phyloP scores from a whole-genome alignment of 2,888 invertebrate species.

The Pristionchus arcanus region DNA sequence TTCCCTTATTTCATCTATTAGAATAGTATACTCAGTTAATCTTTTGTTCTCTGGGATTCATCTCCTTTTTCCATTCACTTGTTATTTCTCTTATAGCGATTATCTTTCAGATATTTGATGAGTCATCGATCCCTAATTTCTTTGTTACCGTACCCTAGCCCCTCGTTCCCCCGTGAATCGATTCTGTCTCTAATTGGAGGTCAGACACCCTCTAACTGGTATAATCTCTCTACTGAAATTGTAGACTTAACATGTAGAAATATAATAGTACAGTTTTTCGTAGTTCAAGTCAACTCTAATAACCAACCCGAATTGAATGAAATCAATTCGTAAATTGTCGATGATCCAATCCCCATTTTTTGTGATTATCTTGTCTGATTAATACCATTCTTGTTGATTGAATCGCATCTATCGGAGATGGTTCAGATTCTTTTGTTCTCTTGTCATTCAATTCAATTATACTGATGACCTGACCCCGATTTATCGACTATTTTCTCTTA shows the following conservation, averaged over 20 bases:
- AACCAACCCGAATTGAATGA: constrained; percentile 22
- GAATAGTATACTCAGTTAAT: constrained; percentile 16
- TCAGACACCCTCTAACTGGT: constrained; percentile 24
- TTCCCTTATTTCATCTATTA: not conserved
- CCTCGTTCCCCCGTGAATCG: constrained; percentile 32
- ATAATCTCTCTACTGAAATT: not conserved
- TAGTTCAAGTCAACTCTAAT: constrained; percentile 16
- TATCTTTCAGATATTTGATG: not conserved
- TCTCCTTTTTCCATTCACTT: not conserved
- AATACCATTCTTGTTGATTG: not conserved
- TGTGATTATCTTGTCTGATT: constrained; percentile 1
- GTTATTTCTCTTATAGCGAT: not conserved
- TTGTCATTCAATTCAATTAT: constrained; percentile 14
- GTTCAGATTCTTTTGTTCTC: not conserved
- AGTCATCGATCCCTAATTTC: not conserved
- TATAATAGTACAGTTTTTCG: not conserved
- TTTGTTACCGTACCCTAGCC: constrained; percentile 26
- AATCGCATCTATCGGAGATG: not conserved
- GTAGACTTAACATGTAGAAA: constrained; percentile 34
- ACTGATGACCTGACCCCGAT: constrained; percentile 28
- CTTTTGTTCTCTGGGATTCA: constrained; percentile 14
- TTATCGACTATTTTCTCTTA: constrained; percentile 1
- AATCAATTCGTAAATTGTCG: constrained; percentile 8
- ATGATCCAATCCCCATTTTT: not conserved
- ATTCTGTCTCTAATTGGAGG: constrained; percentile 27